A percentile compares a stretch with the other conserved stretches of the same genome.
phyloP scores from a whole-genome alignment of 1,140 invertebrate species.

The Calycopis cecrops region DNA sequence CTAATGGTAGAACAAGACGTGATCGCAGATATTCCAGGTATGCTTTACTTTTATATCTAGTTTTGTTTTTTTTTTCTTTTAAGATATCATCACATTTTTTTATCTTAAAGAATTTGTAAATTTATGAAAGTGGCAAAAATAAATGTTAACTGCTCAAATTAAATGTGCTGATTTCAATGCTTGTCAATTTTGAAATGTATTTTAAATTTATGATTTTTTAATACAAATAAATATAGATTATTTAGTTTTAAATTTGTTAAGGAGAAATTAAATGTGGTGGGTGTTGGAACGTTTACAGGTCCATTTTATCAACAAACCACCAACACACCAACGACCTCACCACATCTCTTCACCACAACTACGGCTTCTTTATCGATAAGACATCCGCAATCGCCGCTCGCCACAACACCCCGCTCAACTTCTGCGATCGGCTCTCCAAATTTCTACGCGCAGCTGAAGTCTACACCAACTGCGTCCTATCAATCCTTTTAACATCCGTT shows the following conservation, averaged over 20 bases:
- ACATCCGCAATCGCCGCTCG: slow-evolving; percentile 63
- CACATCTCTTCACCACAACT: slow-evolving; percentile 70
- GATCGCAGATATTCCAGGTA: slow-evolving; percentile 74
- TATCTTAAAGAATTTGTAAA: background rate
- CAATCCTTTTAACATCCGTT: slow-evolving; percentile 56
- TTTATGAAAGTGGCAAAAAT: background rate
- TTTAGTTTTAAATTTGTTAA: slow-evolving; percentile 25
- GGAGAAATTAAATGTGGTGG: slow-evolving; percentile 69
- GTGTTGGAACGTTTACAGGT: slow-evolving; percentile 74
- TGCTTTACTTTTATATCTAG: slow-evolving; percentile 11
- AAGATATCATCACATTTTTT: slow-evolving; percentile 25
- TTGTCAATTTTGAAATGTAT: background rate
- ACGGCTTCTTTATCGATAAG: slow-evolving; percentile 64
- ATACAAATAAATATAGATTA: background rate
- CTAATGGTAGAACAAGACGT: slow-evolving; percentile 86
- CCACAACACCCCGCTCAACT: slow-evolving; percentile 50
- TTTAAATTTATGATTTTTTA: background rate
- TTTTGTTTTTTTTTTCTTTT: slow-evolving; percentile 13
- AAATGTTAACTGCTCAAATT: background rate
- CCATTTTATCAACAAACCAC: slow-evolving; percentile 74
- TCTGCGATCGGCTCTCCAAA: slow-evolving; percentile 59
- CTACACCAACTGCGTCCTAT: slow-evolving; percentile 56
- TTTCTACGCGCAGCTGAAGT: slow-evolving; percentile 61
- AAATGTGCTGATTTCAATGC: slow-evolving; percentile 1
- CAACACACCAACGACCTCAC: slow-evolving; percentile 72